These are phyloP conservation scores for Melitaea cinxia DNA, from an alignment of 1,140 invertebrate genomes.

Conservation along the genomic window DNA sequence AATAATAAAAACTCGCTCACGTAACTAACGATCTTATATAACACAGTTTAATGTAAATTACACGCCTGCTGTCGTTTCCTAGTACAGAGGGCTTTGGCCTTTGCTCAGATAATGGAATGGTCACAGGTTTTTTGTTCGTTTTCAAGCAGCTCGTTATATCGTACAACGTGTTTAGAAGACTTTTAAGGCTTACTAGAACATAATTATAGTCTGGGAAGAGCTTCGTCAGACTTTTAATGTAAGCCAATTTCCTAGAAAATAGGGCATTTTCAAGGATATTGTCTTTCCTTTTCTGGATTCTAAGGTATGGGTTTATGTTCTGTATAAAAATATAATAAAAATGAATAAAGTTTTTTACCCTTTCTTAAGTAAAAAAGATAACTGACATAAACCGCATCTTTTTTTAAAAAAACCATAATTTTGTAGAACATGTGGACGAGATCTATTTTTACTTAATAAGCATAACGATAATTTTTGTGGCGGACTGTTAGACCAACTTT, in stretches of 20 bases:
- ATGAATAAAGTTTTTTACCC: no score
- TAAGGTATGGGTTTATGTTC: no score
- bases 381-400: no score
- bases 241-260: neutral
- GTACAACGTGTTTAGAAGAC: slow-evolving; percentile 5
- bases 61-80: slow-evolving; percentile 25
- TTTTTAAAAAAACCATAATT: no score
- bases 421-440: neutral
- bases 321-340: no score
- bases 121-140: slow-evolving; percentile 23
- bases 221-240: neutral
- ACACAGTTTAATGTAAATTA: slow-evolving; percentile 28
- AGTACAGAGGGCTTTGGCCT: slow-evolving; percentile 27
- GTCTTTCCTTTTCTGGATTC: no score
- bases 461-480: no score
- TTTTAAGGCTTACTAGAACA: neutral
- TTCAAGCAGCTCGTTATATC: slow-evolving; percentile 12
- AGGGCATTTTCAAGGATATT: no score
- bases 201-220: neutral
- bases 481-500: no score
- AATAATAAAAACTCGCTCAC: neutral
- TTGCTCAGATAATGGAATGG: slow-evolving; percentile 22
- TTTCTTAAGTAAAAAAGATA: no score
- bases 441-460: neutral
- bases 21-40: slow-evolving; percentile 22